phyloP scores from a whole-genome alignment of 2,113 vertebrate genomes.

The Muntiacus muntjak region DNA sequence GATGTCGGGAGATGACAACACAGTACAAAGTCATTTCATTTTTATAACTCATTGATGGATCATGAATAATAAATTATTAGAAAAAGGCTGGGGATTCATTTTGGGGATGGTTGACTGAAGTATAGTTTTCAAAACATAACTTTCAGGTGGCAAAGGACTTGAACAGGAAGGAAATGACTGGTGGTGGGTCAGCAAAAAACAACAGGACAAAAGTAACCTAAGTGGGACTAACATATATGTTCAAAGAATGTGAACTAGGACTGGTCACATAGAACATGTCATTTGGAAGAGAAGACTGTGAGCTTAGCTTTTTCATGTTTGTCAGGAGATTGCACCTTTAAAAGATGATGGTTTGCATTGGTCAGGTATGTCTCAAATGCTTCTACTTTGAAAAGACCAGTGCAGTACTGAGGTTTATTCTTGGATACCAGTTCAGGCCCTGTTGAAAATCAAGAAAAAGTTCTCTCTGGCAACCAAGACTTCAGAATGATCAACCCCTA shows the following conservation, averaged over 20 bases:
- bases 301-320: background rate
- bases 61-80: conserved; percentile 54
- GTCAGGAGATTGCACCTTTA: background rate
- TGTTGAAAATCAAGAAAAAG: background rate
- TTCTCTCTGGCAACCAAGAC: conserved; percentile 20
- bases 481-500: background rate
- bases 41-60: conserved; percentile 68
- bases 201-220: background rate
- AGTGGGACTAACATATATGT: conserved; percentile 31
- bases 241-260: conserved; percentile 49
- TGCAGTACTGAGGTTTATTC: background rate
- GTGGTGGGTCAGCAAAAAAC: conserved; percentile 38
- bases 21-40: conserved; percentile 65
- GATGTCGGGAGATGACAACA: conserved; percentile 60
- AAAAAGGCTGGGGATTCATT: conserved; percentile 28
- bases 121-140: conserved; percentile 59
- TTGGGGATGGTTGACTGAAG: conserved; percentile 53
- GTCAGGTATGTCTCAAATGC: background rate
- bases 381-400: conserved; percentile 51
- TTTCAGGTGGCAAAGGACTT: conserved; percentile 51
- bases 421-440: conserved; percentile 21
- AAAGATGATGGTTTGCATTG: background rate
- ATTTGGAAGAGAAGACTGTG: background rate
- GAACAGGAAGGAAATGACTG: conserved; percentile 39
- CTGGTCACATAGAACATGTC: background rate